Evolutionary conservation across 2,113 vertebrate species (phyloP).

Genomic region (Plecotus auritus): DNA sequence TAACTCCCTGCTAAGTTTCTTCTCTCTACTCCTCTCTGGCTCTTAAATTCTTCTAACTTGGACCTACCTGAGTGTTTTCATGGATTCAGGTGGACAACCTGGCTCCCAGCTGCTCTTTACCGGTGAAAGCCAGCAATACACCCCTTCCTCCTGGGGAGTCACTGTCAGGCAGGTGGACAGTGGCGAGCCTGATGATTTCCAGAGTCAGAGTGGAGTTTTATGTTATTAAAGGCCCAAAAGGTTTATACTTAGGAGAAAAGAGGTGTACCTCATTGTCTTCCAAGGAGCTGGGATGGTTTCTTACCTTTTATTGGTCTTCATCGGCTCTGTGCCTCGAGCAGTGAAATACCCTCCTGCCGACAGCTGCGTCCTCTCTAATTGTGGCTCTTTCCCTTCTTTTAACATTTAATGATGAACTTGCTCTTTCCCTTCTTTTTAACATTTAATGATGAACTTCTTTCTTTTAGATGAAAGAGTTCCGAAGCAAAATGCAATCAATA

Average conservation of each 20-base stretch:
- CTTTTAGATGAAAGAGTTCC: conserved; percentile 89
- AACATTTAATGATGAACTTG: conserved; percentile 39
- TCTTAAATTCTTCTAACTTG: not conserved
- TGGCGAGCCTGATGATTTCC: not conserved
- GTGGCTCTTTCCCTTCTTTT: conserved; percentile 5
- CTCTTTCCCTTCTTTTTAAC: conserved; percentile 21
- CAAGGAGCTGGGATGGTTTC: not conserved
- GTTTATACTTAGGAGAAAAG: not conserved
- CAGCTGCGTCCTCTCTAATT: not conserved
- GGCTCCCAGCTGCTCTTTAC: not conserved
- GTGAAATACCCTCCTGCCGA: not conserved
- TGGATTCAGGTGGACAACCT: not conserved
- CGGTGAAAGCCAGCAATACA: not conserved
- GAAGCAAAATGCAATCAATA: conserved; percentile 89
- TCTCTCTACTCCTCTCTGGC: not conserved
- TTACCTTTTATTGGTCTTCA: not conserved
- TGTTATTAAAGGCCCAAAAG: not conserved
- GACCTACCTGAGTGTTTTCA: not conserved
- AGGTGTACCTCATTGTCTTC: not conserved
- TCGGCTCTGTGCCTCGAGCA: not conserved
- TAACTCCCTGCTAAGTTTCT: not conserved
- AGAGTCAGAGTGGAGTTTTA: not conserved
- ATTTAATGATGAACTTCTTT: conserved; percentile 51
- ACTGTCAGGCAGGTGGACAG: not conserved
- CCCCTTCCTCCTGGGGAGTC: not conserved